Base-by-base conservation (phyloP, 2,797 vertebrate species). In the Lophius americanus region DNA sequence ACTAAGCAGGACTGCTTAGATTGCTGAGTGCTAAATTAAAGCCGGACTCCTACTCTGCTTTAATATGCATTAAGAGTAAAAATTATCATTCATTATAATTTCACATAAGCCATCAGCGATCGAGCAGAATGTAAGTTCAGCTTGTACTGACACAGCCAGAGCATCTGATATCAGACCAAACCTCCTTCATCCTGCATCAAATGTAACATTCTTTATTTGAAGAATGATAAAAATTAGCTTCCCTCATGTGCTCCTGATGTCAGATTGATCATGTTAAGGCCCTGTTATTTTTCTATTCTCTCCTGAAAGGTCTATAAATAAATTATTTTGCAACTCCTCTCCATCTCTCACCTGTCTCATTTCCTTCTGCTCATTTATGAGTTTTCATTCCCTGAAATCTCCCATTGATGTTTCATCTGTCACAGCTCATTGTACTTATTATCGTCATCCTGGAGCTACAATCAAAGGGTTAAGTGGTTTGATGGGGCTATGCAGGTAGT, bases 1-100 rank as follows among this genome's bases (percentile, higher is more conserved):
- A 63, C 66, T 36, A 32, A 66, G 70, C 7, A 1, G 77, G 79
- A 36, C 78, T 73, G 60, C 87, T 70, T 23, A 23, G 23, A 23
- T 2, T 51, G 75, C 82, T 65, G 52, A 51, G 67, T 76, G 79
- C 73, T 86, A 88, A 91, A 91, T 92, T 90, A 89, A 90, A 88
- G 60, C 64, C 85, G 73, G 84, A 87, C 82, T 86, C 66, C 64
- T 12, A 1, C 72, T 76, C 72, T 54, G 72, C 66, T 85, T 89
- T 85, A 61, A 63, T 42, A 59, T 82, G 80, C 89, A 89, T 88
- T 90, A 88, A 88, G 89, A 89, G 84, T 91, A 88, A 86, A 92
- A 90, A 74, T 6, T 46, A 83, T 89, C 84, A 88, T 91, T 79
- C 77, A 88, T 91, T 89, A 90, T 90, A 89, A 65, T 78, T 89